Evolutionary conservation across 2,113 vertebrate genomes (phyloP).

Genomic region (Myotis davidii): DNA sequence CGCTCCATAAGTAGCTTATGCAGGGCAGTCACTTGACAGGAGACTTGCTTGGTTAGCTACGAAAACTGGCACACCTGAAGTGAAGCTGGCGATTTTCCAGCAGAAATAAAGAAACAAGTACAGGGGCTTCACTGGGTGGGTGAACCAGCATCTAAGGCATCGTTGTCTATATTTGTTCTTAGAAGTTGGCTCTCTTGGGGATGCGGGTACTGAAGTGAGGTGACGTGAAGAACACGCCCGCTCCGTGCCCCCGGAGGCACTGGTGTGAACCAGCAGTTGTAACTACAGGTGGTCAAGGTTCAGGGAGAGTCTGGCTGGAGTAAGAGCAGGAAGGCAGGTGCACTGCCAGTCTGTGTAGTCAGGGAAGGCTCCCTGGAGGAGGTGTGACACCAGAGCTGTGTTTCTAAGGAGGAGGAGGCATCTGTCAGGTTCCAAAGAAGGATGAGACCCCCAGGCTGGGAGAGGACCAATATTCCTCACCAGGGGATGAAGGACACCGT

Average conservation of each 20-base stretch:
- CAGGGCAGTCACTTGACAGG: background rate
- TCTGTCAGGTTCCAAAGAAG: background rate
- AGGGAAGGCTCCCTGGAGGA: background rate
- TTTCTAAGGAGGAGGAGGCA: background rate
- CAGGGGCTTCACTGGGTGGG: background rate
- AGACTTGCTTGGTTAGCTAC: background rate
- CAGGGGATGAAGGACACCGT: background rate
- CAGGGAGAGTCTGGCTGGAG: background rate
- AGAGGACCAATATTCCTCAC: too few species aligned
- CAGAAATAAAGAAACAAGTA: constrained; percentile 39
- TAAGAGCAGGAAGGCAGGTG: background rate
- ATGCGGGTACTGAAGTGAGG: background rate
- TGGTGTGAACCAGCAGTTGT: background rate
- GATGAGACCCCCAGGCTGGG: background rate
- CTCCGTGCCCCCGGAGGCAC: background rate
- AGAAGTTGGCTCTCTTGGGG: background rate
- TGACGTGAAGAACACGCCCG: background rate
- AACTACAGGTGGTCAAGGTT: background rate
- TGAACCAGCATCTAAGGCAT: background rate
- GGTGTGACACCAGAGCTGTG: background rate
- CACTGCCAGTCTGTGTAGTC: background rate
- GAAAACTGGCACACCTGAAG: background rate
- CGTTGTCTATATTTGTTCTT: background rate
- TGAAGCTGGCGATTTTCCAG: constrained; percentile 39
- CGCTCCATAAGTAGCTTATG: constrained; percentile 14